These are phyloP conservation scores for Danio choprae DNA, from an alignment of 2,797 vertebrate species.

Conservation along the genomic window DNA sequence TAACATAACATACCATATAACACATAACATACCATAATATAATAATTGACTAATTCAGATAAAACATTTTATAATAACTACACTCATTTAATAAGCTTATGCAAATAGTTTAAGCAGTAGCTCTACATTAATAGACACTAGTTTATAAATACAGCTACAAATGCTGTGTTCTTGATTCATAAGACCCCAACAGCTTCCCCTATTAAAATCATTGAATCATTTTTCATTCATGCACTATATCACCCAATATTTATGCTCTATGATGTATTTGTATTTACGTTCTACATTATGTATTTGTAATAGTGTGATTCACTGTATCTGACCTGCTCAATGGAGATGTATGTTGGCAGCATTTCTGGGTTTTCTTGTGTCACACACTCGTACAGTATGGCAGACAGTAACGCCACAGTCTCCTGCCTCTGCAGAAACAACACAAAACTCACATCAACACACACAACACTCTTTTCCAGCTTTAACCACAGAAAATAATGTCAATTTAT, in stretches of 20 bases:
- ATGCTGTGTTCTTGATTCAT: too few species aligned
- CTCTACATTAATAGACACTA: too few species aligned
- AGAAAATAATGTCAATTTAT: background rate
- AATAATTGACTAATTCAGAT: too few species aligned
- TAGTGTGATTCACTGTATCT: background rate
- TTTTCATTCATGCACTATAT: background rate
- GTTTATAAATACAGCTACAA: too few species aligned
- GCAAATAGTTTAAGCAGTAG: too few species aligned
- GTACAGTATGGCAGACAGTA: constrained; percentile 94
- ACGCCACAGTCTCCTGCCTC: constrained; percentile 87
- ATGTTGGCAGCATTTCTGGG: constrained; percentile 96
- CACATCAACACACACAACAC: constrained; percentile 2
- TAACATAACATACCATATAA: too few species aligned
- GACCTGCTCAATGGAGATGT: constrained; percentile 97
- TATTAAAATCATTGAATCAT: too few species aligned
- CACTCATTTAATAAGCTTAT: too few species aligned
- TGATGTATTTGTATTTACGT: too few species aligned
- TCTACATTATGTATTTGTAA: background rate
- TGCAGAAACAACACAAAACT: constrained; percentile 64
- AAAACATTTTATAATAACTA: too few species aligned
- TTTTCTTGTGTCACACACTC: constrained; percentile 98
- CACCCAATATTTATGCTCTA: background rate
- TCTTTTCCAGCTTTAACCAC: background rate
- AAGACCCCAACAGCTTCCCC: too few species aligned
- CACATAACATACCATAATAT: too few species aligned